phyloP scores from a whole-genome alignment of 2,113 vertebrate species.

The Protobothrops flavoviridis region DNA sequence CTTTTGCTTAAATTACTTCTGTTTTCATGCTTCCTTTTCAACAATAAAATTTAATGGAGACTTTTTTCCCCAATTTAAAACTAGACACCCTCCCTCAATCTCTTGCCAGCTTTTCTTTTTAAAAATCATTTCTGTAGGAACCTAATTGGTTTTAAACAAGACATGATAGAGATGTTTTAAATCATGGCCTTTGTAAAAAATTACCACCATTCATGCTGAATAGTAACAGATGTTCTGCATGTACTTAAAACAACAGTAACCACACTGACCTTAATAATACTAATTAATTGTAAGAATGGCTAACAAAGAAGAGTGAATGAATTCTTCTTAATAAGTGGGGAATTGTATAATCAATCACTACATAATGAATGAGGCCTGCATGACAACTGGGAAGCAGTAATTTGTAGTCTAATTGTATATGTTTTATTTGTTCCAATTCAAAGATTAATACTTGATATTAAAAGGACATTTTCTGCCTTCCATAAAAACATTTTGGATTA shows the following conservation, averaged over 20 bases:
- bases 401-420: background rate
- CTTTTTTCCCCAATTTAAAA: conserved; percentile 47
- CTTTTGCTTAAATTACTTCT: conserved; percentile 59
- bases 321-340: background rate
- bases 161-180: conserved; percentile 5
- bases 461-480: background rate
- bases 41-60: conserved; percentile 26
- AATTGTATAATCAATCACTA: background rate
- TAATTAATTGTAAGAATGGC: background rate
- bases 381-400: background rate
- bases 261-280: background rate
- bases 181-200: background rate
- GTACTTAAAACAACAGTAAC: background rate
- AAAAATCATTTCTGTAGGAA: background rate
- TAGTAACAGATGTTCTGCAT: conserved; percentile 10
- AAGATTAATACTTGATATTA: background rate
- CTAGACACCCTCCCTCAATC: conserved; percentile 22
- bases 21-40: conserved; percentile 57
- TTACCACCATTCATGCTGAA: background rate
- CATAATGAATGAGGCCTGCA: background rate
- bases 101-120: conserved; percentile 12
- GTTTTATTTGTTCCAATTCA: background rate
- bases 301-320: background rate
- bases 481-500: background rate
- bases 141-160: conserved; percentile 1